Base-by-base conservation (phyloP, 2,113 vertebrate genomes). In the Microtus ochrogaster region DNA sequence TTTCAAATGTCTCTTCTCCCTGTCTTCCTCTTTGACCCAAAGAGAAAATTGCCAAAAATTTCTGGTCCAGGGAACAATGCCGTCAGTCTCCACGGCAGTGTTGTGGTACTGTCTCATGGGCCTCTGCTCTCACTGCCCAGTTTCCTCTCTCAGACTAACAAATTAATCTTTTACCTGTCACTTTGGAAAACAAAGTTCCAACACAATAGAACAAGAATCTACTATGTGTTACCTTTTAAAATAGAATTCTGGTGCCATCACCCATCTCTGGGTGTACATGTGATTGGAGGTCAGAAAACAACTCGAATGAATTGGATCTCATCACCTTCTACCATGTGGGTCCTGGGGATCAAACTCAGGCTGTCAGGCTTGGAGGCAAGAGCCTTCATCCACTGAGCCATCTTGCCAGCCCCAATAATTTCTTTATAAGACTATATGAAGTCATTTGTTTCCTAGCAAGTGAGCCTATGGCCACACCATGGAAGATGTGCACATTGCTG, bases 11-110 rank as follows among this genome's bases (percentile, higher is more conserved):
- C 7, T 30, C 44, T 55, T 36, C 39, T 93, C 30, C 33, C 22
- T 10, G 0, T 17, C 78, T 88, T 96, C 93, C 85, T 96, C 73
- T 83, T 63, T 90, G 89, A 84, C 90, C n/a, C 82, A 74, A 65
- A 66, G 63, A 95, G 55, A 79, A 89, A 91, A 39, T 55, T 3
- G 63, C 1, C 30, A 76, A 90, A 1, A 44, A 68, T 49, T 96
- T 88, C 61, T 87, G 74, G 85, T 4, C 16, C 49, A 66, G 10
- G 36, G 65, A 47, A 28, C 55, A 84, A 83, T 5, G 66, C 24
- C 5, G 30, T 72, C 41, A 84, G 3, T 1, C 68, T 90, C 70
- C 13, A 73, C 84, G 28, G 39, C 3, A 30, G 22, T 16, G n/a
- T 28, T 26, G 3, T 0, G 2, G n/a, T 4, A 74, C 85, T n/a